A percentile compares a stretch with the other conserved stretches of the same genome.
Conservation (phyloP, 37 sponge, comb jelly and placozoan genomes). For the Eunapius fragilis region DNA sequence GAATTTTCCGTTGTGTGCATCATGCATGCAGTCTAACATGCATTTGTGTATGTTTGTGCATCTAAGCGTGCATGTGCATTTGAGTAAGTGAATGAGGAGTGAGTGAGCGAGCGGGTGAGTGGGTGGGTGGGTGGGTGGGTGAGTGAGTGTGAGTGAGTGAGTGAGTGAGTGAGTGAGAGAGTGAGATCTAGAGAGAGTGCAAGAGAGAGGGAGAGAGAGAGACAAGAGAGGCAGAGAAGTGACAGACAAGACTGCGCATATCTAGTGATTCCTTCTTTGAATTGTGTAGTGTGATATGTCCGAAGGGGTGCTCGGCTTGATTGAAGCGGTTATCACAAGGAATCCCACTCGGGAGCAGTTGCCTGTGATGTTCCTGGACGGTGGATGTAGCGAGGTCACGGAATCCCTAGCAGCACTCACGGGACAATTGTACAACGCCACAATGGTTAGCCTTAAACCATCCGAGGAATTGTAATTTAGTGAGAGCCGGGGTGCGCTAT, state of each 20-base stretch:
- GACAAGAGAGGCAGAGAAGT: no score
- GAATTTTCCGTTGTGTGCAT: background rate
- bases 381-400: slow-evolving; percentile 4
- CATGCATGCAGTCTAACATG: no score
- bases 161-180: slow-evolving; percentile 28
- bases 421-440: slow-evolving; percentile 7
- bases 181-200: slow-evolving; percentile 3
- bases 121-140: slow-evolving; percentile 16
- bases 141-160: slow-evolving; percentile 21
- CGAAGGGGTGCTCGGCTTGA: slow-evolving; percentile 18
- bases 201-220: background rate
- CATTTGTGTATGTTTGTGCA: slow-evolving; percentile 5
- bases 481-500: no score
- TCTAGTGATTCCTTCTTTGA: no score
- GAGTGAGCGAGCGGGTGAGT: slow-evolving; percentile 5
- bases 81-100: no score
- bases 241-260: no score
- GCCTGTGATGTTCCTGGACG: slow-evolving; percentile 28
- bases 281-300: slow-evolving; percentile 19
- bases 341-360: background rate
- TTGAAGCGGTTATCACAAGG: background rate
- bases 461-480: no score
- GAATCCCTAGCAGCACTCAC: slow-evolving; percentile 25
- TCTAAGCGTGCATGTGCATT: background rate
- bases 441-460: slow-evolving; percentile 24